Percentiles rank a stretch among this genome's conserved stretches.
Evolutionary conservation across 2,888 invertebrate genomes (phyloP).

Genomic region (Drosophila atroscutellata): DNA sequence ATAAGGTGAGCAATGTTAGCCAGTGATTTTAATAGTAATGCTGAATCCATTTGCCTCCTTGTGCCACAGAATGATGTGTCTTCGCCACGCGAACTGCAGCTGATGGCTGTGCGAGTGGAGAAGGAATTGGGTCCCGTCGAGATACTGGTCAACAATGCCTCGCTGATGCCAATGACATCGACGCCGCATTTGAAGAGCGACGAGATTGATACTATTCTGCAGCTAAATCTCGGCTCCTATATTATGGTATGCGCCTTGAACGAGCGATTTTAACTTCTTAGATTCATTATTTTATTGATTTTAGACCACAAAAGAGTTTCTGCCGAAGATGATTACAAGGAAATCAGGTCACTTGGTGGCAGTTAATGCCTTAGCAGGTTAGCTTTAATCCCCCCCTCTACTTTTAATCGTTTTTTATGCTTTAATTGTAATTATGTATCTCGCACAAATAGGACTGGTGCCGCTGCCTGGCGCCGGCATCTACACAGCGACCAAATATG

Average conservation of each 20-base stretch:
- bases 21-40: background rate
- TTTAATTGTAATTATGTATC: background rate
- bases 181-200: conserved; percentile 83
- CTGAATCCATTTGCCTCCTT: background rate
- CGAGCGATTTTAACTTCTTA: background rate
- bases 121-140: conserved; percentile 85
- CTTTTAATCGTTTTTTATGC: accelerated
- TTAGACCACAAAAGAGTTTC: conserved; percentile 85
- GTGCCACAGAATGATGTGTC: conserved; percentile 83
- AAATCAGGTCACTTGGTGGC: conserved; percentile 85
- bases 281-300: background rate
- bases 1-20: conserved; percentile 72
- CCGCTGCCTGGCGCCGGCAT: conserved; percentile 83
- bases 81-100: conserved; percentile 81
- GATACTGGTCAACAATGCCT: conserved; percentile 85
- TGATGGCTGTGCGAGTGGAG: conserved; percentile 82
- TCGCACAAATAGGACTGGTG: conserved; percentile 71
- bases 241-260: conserved; percentile 82
- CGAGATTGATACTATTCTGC: conserved; percentile 84
- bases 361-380: conserved; percentile 85
- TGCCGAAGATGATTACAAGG: conserved; percentile 85
- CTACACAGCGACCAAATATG: conserved; percentile 85
- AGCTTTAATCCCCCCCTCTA: background rate
- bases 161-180: conserved; percentile 84
- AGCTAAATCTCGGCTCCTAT: conserved; percentile 85